Conservation (phyloP, 2,113 vertebrate genomes). For the Crotalus helleri region DNA sequence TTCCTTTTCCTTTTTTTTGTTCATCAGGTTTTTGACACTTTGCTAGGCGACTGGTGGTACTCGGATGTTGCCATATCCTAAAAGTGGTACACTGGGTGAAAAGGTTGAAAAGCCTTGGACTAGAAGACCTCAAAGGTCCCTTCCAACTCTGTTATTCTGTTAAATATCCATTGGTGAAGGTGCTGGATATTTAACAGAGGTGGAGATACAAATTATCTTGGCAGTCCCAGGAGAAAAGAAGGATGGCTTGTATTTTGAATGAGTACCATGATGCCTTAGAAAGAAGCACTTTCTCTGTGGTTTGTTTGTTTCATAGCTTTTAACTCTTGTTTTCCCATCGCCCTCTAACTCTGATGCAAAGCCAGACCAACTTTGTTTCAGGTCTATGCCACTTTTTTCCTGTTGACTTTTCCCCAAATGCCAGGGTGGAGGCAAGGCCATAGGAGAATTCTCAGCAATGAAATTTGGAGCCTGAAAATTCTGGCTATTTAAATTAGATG, state of each 20-base stretch:
- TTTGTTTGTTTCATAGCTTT: not conserved
- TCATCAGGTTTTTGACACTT: no score
- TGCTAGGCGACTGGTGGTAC: no score
- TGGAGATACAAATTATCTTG: not conserved
- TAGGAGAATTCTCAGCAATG: not conserved
- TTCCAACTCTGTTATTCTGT: no score
- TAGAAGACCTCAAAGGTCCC: no score
- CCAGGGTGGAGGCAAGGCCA: not conserved
- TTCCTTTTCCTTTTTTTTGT: no score
- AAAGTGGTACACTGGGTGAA: no score
- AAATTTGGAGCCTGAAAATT: not conserved
- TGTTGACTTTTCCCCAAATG: not conserved
- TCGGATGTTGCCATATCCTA: no score
- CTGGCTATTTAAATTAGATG: not conserved
- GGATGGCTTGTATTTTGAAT: not conserved
- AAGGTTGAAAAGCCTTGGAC: no score
- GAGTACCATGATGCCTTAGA: not conserved
- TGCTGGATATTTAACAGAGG: not conserved
- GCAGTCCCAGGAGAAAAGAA: not conserved
- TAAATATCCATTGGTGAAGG: not conserved
- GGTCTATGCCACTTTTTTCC: not conserved
- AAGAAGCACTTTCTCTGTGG: not conserved
- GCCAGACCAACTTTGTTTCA: not conserved
- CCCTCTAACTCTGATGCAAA: not conserved
- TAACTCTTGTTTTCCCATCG: not conserved